phyloP scores from a whole-genome alignment of 2,797 vertebrate species.

The Artibeus jamaicensis region DNA sequence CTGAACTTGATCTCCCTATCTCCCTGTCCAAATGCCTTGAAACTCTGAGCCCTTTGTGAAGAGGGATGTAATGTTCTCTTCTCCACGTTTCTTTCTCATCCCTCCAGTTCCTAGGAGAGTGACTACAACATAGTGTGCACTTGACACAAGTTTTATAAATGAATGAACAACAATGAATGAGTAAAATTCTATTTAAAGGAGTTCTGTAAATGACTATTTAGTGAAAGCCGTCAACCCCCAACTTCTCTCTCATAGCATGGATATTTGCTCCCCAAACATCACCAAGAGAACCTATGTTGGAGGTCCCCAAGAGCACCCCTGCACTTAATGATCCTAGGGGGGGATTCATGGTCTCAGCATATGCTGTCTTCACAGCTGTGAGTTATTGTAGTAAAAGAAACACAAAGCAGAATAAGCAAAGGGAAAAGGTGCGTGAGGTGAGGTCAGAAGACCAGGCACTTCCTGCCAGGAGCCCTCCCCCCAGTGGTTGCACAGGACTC shows the following conservation, averaged over 20 bases:
- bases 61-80: background rate
- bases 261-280: background rate
- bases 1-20: background rate
- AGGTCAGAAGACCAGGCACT: background rate
- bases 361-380: background rate
- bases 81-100: background rate
- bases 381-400: background rate
- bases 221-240: background rate
- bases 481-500: background rate
- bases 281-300: background rate
- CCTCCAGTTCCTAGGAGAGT: background rate
- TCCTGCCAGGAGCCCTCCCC: background rate
- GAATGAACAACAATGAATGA: background rate
- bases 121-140: background rate
- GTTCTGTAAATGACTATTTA: background rate
- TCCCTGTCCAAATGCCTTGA: background rate
- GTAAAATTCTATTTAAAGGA: background rate
- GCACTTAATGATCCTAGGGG: background rate
- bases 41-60: background rate
- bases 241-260: background rate
- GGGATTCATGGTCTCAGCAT: background rate
- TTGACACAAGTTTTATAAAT: background rate
- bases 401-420: background rate
- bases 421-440: background rate
- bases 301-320: background rate